Percentiles rank a stretch among this genome's conserved stretches.
These are phyloP conservation scores for Neofelis nebulosa DNA, from an alignment of 2,113 vertebrate species.

Conservation along the genomic window DNA sequence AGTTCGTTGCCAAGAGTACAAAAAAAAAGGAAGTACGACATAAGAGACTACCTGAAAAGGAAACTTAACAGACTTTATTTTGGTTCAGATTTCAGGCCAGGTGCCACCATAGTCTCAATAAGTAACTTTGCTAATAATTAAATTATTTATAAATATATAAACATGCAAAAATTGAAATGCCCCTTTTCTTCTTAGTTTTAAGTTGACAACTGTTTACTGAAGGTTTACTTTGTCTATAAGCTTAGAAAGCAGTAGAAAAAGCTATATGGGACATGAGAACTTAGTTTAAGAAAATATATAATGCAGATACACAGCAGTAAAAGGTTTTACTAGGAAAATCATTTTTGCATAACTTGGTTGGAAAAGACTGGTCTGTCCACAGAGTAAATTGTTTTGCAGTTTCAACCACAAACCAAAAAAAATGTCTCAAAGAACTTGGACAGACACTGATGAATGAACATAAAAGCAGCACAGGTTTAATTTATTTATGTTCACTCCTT, in stretches of 20 bases:
- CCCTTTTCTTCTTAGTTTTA: neutral
- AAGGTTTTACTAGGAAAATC: neutral
- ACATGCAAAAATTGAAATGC: neutral
- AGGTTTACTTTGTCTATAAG: neutral
- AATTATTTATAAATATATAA: neutral
- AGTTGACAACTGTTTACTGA: neutral
- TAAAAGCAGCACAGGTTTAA: conserved; percentile 36
- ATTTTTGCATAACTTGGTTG: conserved; percentile 16
- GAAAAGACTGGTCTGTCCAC: neutral
- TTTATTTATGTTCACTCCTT: conserved; percentile 33
- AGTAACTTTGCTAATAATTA: neutral
- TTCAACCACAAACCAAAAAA: conserved; percentile 5
- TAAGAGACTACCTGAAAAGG: conserved; percentile 40
- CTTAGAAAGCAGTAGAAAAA: neutral
- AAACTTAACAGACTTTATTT: neutral
- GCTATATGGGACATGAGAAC: neutral
- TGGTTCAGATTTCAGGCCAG: conserved; percentile 30
- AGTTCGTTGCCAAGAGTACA: conserved; percentile 8
- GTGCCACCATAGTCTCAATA: neutral
- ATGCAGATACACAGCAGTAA: neutral
- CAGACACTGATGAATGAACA: conserved; percentile 18
- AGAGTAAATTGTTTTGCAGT: conserved; percentile 17
- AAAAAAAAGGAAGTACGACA: neutral
- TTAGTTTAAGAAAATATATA: neutral
- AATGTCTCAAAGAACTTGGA: conserved; percentile 26